A percentile compares a stretch with the other conserved stretches of the same genome.
These are phyloP conservation scores for Drosophila pseudoananassae DNA, from an alignment of 1,140 invertebrate species.

Conservation along the genomic window DNA sequence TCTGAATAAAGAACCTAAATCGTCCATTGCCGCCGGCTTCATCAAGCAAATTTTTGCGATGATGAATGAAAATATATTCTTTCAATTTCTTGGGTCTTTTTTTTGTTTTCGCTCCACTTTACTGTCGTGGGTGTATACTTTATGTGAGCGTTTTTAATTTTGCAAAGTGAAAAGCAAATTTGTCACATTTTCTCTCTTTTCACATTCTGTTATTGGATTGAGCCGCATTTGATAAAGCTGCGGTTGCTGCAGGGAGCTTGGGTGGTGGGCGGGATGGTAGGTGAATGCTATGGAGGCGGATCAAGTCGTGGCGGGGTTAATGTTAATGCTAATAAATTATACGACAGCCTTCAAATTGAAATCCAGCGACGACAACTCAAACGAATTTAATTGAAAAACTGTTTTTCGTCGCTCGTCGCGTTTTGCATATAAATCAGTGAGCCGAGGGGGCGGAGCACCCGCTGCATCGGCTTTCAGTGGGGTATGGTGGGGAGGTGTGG, in stretches of 20 bases:
- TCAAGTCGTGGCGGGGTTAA: slow-evolving; percentile 73
- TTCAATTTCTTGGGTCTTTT: slow-evolving; percentile 22
- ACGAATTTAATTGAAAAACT: slow-evolving; percentile 82
- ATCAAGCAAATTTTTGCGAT: slow-evolving; percentile 64
- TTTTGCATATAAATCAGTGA: slow-evolving; percentile 79
- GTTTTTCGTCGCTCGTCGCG: slow-evolving; percentile 62
- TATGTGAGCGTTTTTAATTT: slow-evolving; percentile 78
- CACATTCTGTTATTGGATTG: slow-evolving; percentile 67
- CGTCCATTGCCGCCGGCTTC: slow-evolving; percentile 25
- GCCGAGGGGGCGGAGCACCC: slow-evolving; percentile 14
- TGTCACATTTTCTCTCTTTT: slow-evolving; percentile 69
- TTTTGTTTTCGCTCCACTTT: slow-evolving; percentile 27
- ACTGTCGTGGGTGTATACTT: slow-evolving; percentile 36
- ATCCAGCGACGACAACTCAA: slow-evolving; percentile 75
- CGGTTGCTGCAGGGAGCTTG: background rate
- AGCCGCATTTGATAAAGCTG: slow-evolving; percentile 68
- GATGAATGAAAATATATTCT: slow-evolving; percentile 69
- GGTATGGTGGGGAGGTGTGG: slow-evolving; percentile 3
- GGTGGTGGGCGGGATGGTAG: background rate
- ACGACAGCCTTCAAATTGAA: slow-evolving; percentile 78
- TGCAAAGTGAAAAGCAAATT: slow-evolving; percentile 81
- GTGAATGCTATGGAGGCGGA: slow-evolving; percentile 13
- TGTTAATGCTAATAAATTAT: slow-evolving; percentile 82
- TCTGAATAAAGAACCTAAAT: slow-evolving; percentile 18
- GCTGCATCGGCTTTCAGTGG: background rate